Conservation (phyloP, 2,797 vertebrate genomes). For the Zalophus californianus region DNA sequence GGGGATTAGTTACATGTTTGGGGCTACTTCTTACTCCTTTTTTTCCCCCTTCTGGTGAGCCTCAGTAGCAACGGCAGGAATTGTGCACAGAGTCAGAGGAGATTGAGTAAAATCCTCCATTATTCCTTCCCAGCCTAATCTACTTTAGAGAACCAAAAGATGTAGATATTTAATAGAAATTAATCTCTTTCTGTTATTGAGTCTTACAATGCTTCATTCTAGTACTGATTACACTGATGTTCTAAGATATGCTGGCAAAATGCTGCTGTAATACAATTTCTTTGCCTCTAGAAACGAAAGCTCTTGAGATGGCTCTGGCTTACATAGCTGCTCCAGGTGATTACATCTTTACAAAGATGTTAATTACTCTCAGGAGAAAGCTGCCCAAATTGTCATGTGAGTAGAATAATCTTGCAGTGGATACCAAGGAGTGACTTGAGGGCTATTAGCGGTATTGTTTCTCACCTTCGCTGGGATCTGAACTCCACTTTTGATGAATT, state of each 20-base stretch:
- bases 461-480: neutral
- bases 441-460: slow-evolving; percentile 16
- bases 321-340: slow-evolving; percentile 77
- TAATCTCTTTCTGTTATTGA: slow-evolving; percentile 69
- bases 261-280: slow-evolving; percentile 69
- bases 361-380: slow-evolving; percentile 78
- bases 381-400: slow-evolving; percentile 51
- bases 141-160: slow-evolving; percentile 51
- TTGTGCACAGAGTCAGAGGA: slow-evolving; percentile 8
- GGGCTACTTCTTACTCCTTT: neutral
- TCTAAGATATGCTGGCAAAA: slow-evolving; percentile 61
- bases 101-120: neutral
- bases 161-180: slow-evolving; percentile 70
- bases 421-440: slow-evolving; percentile 46
- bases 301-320: slow-evolving; percentile 72
- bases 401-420: slow-evolving; percentile 19
- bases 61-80: neutral
- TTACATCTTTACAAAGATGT: slow-evolving; percentile 76
- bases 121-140: neutral
- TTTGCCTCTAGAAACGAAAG: slow-evolving; percentile 67
- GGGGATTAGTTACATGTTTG: neutral
- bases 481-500: slow-evolving; percentile 46
- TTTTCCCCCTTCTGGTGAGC: neutral
- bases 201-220: slow-evolving; percentile 70
- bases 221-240: slow-evolving; percentile 65